A percentile compares a stretch with the other conserved stretches of the same genome.
Conservation (phyloP, 2,797 vertebrate species). For the Babyrousa celebensis region DNA sequence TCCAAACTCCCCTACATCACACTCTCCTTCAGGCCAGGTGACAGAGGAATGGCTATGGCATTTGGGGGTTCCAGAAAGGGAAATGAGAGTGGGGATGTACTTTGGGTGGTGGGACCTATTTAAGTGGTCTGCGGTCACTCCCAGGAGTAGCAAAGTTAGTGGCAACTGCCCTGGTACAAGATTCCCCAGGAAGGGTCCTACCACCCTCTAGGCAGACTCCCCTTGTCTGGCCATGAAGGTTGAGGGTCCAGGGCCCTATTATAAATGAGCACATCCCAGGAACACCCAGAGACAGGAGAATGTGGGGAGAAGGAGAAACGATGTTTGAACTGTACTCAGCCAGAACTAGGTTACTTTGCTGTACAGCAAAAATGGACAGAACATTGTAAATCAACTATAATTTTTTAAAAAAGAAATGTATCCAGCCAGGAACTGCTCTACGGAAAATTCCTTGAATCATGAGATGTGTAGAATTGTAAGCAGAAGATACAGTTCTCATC, state of each 20-base stretch:
- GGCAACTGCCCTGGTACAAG: background rate
- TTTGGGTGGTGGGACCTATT: background rate
- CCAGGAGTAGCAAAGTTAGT: background rate
- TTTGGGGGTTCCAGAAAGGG: background rate
- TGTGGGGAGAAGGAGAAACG: background rate
- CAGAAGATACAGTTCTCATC: background rate
- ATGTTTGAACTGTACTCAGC: too few relatives aligned
- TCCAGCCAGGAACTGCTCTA: background rate
- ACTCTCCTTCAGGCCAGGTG: background rate
- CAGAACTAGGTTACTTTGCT: too few relatives aligned
- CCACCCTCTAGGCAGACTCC: background rate
- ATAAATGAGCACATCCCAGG: background rate
- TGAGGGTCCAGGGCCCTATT: fast-evolving
- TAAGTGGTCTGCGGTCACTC: background rate
- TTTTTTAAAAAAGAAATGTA: background rate
- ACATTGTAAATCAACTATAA: too few relatives aligned
- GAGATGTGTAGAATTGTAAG: background rate
- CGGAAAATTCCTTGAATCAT: background rate
- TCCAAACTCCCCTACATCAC: background rate
- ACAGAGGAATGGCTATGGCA: background rate
- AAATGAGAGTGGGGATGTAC: background rate
- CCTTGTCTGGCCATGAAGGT: background rate
- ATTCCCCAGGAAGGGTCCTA: background rate
- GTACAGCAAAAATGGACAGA: too few relatives aligned
- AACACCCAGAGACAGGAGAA: background rate